Percentiles rank a stretch among this genome's conserved stretches.
Conservation (phyloP, 2,113 vertebrate genomes). For the Chauna torquata region DNA sequence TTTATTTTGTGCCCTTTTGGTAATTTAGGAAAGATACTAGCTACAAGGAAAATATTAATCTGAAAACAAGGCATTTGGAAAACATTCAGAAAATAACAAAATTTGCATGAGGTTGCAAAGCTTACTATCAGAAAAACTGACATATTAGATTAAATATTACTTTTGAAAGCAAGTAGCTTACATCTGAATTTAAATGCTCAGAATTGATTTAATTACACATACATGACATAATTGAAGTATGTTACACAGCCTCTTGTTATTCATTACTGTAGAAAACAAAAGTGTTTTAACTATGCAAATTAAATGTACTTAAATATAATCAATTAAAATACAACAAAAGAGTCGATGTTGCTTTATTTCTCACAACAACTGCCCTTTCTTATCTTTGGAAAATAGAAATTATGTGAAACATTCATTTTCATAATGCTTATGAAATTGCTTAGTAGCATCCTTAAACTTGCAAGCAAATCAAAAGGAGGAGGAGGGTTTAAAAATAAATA, state of each 20-base stretch:
- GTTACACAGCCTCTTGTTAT: slow-evolving; percentile 2
- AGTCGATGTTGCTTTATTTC: slow-evolving; percentile 20
- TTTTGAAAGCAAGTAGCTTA: slow-evolving; percentile 10
- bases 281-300: slow-evolving; percentile 66
- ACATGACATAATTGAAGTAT: slow-evolving; percentile 13
- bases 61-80: neutral
- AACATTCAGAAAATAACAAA: neutral
- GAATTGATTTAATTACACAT: neutral
- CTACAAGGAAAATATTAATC: neutral
- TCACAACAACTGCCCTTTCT: neutral
- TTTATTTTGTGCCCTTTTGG: neutral
- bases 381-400: slow-evolving; percentile 60
- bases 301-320: slow-evolving; percentile 45
- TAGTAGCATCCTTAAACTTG: neutral
- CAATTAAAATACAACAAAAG: slow-evolving; percentile 54
- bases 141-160: neutral
- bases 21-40: slow-evolving; percentile 27
- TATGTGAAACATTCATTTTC: slow-evolving; percentile 57
- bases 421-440: neutral
- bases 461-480: neutral
- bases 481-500: neutral
- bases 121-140: neutral
- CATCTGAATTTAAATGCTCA: slow-evolving; percentile 25
- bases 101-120: neutral
- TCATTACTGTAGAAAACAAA: slow-evolving; percentile 46